Conservation (phyloP, 2,797 vertebrate species). For the Avahi laniger region DNA sequence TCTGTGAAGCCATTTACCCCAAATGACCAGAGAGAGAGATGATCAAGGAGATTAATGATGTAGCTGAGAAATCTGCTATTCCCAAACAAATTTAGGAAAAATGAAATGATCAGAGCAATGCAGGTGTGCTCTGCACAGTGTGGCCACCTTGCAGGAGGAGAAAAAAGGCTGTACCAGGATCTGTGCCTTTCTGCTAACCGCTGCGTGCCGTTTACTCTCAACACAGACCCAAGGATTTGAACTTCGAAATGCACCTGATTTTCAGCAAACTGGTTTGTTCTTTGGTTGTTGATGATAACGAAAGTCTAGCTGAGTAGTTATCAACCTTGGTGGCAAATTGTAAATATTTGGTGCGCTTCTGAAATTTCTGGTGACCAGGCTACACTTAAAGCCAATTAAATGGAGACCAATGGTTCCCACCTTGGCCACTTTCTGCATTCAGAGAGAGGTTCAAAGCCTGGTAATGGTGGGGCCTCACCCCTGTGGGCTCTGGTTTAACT, state of each 20-base stretch:
- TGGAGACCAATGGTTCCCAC: neutral
- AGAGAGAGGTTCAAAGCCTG: neutral
- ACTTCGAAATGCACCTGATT: neutral
- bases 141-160: neutral
- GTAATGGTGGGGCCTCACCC: accelerated
- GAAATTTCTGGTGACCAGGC: neutral
- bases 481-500: neutral
- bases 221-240: neutral
- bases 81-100: neutral
- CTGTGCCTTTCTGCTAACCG: neutral
- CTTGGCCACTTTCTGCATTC: neutral
- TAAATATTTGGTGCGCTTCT: neutral
- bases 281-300: neutral
- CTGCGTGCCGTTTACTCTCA: neutral
- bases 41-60: neutral
- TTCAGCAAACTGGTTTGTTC: neutral
- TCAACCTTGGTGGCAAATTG: neutral
- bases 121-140: neutral
- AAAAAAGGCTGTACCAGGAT: neutral
- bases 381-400: neutral
- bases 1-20: neutral
- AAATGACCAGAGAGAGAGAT: neutral
- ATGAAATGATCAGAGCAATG: neutral
- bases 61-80: neutral
- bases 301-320: neutral